phyloP scores from a whole-genome alignment of 2,888 invertebrate species.

The Agrochola macilenta region DNA sequence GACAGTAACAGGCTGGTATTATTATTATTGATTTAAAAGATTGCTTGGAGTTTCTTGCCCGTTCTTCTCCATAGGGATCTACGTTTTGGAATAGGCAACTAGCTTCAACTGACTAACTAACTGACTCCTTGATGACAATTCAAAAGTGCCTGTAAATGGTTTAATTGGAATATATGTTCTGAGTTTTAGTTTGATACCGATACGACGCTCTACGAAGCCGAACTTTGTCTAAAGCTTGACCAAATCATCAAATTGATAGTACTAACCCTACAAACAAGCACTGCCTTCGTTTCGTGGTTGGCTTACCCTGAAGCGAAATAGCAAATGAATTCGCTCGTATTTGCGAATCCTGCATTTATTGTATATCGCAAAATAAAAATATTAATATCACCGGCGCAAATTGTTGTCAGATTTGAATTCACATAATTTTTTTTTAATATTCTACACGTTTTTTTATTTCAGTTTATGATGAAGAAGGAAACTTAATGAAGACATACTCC shows the following conservation, averaged over 20 bases:
- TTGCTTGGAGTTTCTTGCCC: no score
- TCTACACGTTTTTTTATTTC: constrained; percentile 54
- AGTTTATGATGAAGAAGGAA: constrained; percentile 87
- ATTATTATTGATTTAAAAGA: no score
- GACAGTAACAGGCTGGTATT: no score
- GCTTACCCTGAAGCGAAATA: neutral
- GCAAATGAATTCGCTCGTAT: neutral
- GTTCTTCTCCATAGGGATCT: no score
- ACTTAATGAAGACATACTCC: constrained; percentile 81
- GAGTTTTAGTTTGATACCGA: no score
- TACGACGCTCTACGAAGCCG: neutral
- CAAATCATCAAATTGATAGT: neutral
- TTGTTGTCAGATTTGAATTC: neutral
- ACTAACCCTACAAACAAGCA: neutral
- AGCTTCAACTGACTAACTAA: no score
- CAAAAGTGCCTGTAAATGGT: no score
- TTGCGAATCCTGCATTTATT: neutral
- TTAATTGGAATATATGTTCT: no score
- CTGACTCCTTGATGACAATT: no score
- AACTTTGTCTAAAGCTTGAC: neutral
- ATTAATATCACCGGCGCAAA: neutral
- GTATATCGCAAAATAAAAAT: no score
- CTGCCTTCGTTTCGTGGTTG: neutral
- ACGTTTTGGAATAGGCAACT: no score
- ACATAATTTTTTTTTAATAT: neutral